Conservation (phyloP, 2,888 invertebrate species). For the Ganaspis brasiliensis region DNA sequence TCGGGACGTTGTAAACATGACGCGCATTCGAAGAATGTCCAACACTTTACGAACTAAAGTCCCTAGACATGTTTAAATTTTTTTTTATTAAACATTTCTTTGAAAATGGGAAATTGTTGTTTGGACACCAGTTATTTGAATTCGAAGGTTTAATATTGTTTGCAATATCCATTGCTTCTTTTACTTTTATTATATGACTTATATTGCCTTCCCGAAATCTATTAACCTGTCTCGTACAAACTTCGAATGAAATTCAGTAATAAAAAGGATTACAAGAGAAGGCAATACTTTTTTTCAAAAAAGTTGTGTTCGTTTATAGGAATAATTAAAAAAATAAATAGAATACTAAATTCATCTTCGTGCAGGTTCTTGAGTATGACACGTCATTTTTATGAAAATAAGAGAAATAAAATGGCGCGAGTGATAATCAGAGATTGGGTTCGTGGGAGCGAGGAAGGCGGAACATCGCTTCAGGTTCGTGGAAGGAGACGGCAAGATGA, state of each 20-base stretch:
- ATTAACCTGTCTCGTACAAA: too few species aligned
- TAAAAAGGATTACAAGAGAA: too few species aligned
- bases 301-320: too few species aligned
- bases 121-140: background rate
- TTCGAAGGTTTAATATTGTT: background rate
- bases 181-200: too few species aligned
- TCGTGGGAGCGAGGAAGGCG: slow-evolving; percentile 65
- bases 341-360: too few species aligned
- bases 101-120: background rate
- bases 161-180: too few species aligned
- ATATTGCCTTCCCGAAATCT: too few species aligned
- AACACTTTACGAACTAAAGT: slow-evolving; percentile 50
- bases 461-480: slow-evolving; percentile 66
- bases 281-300: too few species aligned
- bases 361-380: too few species aligned
- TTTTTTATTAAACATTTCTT: background rate
- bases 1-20: slow-evolving; percentile 77
- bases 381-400: slow-evolving; percentile 10
- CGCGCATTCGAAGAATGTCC: slow-evolving; percentile 58
- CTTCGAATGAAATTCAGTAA: too few species aligned
- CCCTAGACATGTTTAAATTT: background rate
- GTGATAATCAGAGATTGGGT: slow-evolving; percentile 60
- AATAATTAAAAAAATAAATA: too few species aligned
- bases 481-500: slow-evolving; percentile 75
- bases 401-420: slow-evolving; percentile 36